Evolutionary conservation across 2,797 vertebrate genomes (phyloP).

Genomic region (Catamblyrhynchus diadema): DNA sequence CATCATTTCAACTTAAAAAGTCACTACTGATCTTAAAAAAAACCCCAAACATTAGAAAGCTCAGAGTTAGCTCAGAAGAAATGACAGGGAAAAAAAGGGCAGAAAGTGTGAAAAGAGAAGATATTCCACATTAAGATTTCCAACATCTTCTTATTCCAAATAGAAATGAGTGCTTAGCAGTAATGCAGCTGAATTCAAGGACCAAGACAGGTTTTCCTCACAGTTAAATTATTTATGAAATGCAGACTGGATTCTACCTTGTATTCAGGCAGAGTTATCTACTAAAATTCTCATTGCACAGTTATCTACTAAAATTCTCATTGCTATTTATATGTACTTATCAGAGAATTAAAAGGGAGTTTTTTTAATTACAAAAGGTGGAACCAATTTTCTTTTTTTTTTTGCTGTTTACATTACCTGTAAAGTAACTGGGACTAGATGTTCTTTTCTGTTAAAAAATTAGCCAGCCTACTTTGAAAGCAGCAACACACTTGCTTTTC

Average conservation of each 20-base stretch:
- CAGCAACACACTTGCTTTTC: constrained; percentile 60
- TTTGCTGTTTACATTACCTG: not conserved
- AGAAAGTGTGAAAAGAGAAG: not conserved
- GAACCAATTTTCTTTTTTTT: not conserved
- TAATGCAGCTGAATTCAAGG: not conserved
- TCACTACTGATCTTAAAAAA: not conserved
- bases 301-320: not conserved
- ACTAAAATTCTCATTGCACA: not conserved
- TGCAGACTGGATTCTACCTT: not conserved
- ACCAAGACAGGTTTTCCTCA: not conserved
- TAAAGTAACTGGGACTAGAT: not conserved
- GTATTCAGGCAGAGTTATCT: not conserved
- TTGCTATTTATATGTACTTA: not conserved
- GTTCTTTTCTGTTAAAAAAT: constrained; percentile 8
- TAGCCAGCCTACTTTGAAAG: constrained; percentile 54
- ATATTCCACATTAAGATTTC: not conserved
- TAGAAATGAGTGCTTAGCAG: not conserved
- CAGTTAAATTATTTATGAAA: not conserved
- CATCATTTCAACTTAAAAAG: not conserved
- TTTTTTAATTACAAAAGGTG: not conserved
- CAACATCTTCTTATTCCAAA: not conserved
- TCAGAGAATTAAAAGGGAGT: not conserved
- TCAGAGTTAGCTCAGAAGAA: not conserved
- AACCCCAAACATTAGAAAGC: not conserved
- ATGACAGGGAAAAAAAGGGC: not conserved